Evolutionary conservation across 2,797 vertebrate species (phyloP), one percentile per base, ranked within the genome.

Genomic region (Salmo trutta): DNA sequence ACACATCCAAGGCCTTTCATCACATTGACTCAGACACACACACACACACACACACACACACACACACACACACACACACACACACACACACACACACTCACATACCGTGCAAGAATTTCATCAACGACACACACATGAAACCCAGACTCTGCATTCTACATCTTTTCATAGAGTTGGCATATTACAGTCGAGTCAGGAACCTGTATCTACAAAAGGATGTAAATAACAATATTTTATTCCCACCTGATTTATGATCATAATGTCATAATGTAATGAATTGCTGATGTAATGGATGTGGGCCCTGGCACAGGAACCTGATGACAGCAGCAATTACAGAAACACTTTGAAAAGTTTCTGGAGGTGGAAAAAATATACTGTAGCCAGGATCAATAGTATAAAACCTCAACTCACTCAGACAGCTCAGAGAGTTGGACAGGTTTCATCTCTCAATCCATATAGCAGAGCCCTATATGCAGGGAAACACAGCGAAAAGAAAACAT

Each of bases 251-350:
- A 33, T 1, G 21, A 84, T 85, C 71, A 83, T 84, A 85, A 76
- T 73, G 79, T 85, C 71, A 83, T 84, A 85, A 76, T 73, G 79
- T 47, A 83, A 87, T 80, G 84, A 77, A 72, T 73, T 73, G 72
- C 74, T 84, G 75, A 86, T 83, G 80, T 82, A 78, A 85, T 78
- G 72, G 77, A 83, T 19, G 19, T 41, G 78, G 15, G 1, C 73
- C 81, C 84, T 85, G 84, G 81, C 80, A 79, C 54, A 19, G 51
- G 52, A 83, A 84, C 85, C 17, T 90, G 88, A 88, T 87, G 88
- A 88, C 78, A 81, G 79, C 85, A 78, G 87, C 85, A 83, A 86
- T 88, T 84, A 83, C 77, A 79, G 54, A 88, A 88, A 84, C 31
- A 66, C 81, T 85, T 85, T 83, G 64, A 78, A 75, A 79, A 77